These are phyloP conservation scores for Actinia tenebrosa DNA, from an alignment of 64 coral and sea anemone species.

Conservation along the genomic window DNA sequence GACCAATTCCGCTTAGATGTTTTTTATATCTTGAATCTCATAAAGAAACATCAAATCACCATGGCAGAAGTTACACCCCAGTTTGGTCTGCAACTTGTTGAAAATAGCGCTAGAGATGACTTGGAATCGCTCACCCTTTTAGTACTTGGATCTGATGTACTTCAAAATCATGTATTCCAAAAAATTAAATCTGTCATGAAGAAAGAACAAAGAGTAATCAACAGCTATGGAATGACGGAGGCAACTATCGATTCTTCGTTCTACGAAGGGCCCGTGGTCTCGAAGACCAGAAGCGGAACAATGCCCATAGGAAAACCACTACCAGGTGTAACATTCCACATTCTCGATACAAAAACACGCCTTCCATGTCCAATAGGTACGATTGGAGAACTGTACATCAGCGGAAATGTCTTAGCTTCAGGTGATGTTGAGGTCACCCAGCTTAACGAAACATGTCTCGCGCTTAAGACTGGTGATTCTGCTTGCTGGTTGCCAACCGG, in stretches of 20 bases:
- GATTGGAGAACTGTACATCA: not conserved
- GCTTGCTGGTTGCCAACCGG: not conserved
- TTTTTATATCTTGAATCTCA: not conserved
- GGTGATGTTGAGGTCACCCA: not conserved
- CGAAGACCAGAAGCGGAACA: not conserved
- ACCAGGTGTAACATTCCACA: not conserved
- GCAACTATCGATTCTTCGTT: not conserved
- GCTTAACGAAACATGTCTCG: not conserved
- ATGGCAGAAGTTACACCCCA: not conserved
- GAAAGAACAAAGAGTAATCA: not conserved
- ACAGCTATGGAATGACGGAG: constrained; percentile 8
- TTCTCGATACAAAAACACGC: not conserved
- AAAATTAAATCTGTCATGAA: not conserved
- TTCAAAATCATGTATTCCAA: constrained; percentile 1
- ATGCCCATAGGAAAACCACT: not conserved
- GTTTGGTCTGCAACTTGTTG: not conserved
- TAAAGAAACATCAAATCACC: not conserved
- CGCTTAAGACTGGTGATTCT: constrained; percentile 5
- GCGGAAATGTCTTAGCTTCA: not conserved
- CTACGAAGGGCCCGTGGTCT: not conserved
- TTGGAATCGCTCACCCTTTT: not conserved
- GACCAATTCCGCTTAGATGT: not conserved
- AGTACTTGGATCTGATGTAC: not conserved
- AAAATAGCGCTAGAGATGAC: not conserved
- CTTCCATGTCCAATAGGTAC: not conserved